phyloP scores from a whole-genome alignment of 2,113 vertebrate species.

The Menidia beryllina region DNA sequence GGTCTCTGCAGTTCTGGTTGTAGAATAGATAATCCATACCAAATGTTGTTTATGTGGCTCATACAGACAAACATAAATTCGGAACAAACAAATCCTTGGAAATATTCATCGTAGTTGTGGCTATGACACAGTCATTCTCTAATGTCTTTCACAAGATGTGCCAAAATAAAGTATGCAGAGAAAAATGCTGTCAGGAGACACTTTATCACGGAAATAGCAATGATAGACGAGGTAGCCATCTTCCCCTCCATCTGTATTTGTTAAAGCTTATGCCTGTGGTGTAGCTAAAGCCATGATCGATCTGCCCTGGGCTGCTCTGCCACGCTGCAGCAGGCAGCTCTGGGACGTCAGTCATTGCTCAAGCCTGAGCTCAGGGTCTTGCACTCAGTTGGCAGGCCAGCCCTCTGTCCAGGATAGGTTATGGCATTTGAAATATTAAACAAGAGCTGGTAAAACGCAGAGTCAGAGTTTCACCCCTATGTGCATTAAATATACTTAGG shows the following conservation, averaged over 20 bases:
- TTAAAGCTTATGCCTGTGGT: conserved; percentile 63
- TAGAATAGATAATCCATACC: background rate
- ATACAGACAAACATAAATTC: background rate
- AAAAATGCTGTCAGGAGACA: conserved; percentile 51
- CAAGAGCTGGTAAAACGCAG: conserved; percentile 52
- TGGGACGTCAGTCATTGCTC: conserved; percentile 64
- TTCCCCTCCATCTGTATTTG: conserved; percentile 65
- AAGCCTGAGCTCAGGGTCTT: conserved; percentile 57
- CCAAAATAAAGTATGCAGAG: conserved; percentile 51
- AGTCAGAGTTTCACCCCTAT: conserved; percentile 56
- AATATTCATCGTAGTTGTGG: conserved; percentile 1
- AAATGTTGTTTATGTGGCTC: background rate
- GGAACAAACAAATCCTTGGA: conserved; percentile 1
- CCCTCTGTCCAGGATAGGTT: conserved; percentile 46
- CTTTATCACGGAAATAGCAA: conserved; percentile 67
- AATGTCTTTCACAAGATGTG: background rate
- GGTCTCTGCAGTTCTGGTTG: background rate
- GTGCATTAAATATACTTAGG: conserved; percentile 39
- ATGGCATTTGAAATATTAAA: conserved; percentile 67
- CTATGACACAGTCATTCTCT: conserved; percentile 10
- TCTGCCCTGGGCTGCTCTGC: conserved; percentile 53
- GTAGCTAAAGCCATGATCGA: conserved; percentile 69
- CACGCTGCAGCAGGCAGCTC: conserved; percentile 51
- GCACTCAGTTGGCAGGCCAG: conserved; percentile 44
- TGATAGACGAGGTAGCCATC: conserved; percentile 64